Base-by-base conservation (phyloP, 2,888 invertebrate genomes). In the Ganaspis brasiliensis region DNA sequence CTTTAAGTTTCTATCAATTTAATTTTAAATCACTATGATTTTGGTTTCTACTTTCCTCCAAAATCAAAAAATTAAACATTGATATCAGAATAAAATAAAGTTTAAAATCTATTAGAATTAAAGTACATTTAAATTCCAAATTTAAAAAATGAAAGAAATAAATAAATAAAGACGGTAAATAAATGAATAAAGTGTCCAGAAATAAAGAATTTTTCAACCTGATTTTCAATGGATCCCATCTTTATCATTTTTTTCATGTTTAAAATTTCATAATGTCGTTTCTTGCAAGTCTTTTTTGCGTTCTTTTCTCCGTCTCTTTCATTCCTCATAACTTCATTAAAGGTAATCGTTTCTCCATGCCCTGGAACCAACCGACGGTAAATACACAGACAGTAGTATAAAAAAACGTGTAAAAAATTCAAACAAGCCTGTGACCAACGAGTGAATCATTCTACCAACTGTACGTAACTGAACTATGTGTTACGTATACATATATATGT, bases 281-380 rank as follows among this genome's bases (percentile, higher is more conserved):
- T 63, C 40, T 21, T 67, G 14, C 24, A 3, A 40, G 16, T 24
- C 40, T 67, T 40, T 45, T 24, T n/a, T 67, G 8, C 21, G 19
- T n/a, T 40, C 21, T 19, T 40, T 67, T 67, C 40, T 2, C 24
- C 63, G n/a, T 24, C 21, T 40, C 40, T 40, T n/a, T 67, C 63
- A 67, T 67, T 67, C 24, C 40, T 67, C 63, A 67, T 67, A 67
- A 67, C 63, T 67, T 67, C 63, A 67, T 67, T 67, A 40, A 40
- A 40, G 63, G 63, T 67, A 67, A 67, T 67, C 63, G 63, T 21
- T 45, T 67, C 63, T 67, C n/a, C 40, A 40, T 67, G 45, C 24
- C 63, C 63, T 40, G 63, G 63, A 67, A 67, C 63, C 24, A 67
- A 67, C 40, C 24, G 63, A 40, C 40, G 40, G 59, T 59, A 59